Evolutionary conservation across 1,140 invertebrate species (phyloP).

Genomic region (Riptortus pedestris): DNA sequence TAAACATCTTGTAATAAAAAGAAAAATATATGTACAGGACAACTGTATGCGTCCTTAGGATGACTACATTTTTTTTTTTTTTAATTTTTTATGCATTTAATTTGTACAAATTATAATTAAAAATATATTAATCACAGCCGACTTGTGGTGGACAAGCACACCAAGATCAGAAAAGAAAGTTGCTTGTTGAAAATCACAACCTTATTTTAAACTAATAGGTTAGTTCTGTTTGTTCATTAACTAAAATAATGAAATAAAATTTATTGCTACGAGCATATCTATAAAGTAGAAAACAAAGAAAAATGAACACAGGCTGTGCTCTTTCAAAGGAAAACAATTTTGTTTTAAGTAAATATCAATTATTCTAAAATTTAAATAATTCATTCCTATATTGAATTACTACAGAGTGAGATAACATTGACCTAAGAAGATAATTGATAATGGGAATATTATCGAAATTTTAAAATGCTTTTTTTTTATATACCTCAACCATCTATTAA

Average conservation of each 20-base stretch:
- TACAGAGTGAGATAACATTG: conserved; percentile 7
- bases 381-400: neutral
- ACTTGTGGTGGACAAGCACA: conserved; percentile 12
- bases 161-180: conserved; percentile 7
- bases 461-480: neutral
- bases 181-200: conserved; percentile 13
- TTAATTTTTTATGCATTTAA: conserved; percentile 11
- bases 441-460: neutral
- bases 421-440: conserved; percentile 4
- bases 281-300: neutral
- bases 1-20: conserved; percentile 3
- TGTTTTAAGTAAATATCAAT: conserved; percentile 4
- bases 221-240: neutral
- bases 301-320: neutral
- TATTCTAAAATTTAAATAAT: conserved; percentile 7
- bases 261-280: conserved; percentile 3
- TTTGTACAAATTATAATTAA: conserved; percentile 19
- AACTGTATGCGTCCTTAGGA: conserved; percentile 1
- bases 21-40: conserved; percentile 12
- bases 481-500: conserved; percentile 1
- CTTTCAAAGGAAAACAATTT: neutral
- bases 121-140: conserved; percentile 18
- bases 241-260: neutral
- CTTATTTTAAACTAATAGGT: conserved; percentile 4
- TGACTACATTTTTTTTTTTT: conserved; percentile 1